Evolutionary conservation across 1,140 invertebrate genomes (phyloP).

Genomic region (Pachypeltis micranthus): DNA sequence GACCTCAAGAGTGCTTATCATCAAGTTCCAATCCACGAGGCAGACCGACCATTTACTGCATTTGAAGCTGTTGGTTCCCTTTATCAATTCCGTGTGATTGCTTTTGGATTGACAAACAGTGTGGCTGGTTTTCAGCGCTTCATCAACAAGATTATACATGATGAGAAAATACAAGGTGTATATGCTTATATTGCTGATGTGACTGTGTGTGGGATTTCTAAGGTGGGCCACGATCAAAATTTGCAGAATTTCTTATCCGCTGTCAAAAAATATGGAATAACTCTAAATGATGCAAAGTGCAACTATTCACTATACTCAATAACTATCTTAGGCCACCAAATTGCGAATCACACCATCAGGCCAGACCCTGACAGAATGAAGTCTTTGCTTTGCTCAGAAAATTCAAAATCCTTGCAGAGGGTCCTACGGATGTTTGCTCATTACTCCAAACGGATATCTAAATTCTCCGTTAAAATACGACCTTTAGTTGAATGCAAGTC

Average conservation of each 20-base stretch:
- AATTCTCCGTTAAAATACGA: neutral
- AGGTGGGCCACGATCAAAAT: neutral
- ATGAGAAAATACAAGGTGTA: neutral
- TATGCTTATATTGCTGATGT: neutral
- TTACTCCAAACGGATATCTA: neutral
- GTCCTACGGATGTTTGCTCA: neutral
- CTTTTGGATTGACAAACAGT: too few relatives aligned
- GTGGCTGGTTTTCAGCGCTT: neutral
- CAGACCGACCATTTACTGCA: too few relatives aligned
- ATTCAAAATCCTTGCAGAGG: neutral
- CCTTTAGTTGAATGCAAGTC: neutral
- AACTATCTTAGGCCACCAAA: neutral
- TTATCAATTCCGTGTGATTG: neutral
- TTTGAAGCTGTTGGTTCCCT: neutral
- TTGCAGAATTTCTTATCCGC: neutral
- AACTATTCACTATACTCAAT: neutral
- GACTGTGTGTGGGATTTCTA: neutral
- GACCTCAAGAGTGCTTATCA: too few relatives aligned
- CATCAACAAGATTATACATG: neutral
- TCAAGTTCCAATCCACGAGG: too few relatives aligned
- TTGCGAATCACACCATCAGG: neutral
- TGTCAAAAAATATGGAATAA: neutral
- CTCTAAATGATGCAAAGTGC: neutral
- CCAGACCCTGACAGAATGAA: conserved; percentile 1
- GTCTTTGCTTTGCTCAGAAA: neutral